Base-by-base conservation (phyloP, 1,140 invertebrate species). In the Potamilus streckersoni region DNA sequence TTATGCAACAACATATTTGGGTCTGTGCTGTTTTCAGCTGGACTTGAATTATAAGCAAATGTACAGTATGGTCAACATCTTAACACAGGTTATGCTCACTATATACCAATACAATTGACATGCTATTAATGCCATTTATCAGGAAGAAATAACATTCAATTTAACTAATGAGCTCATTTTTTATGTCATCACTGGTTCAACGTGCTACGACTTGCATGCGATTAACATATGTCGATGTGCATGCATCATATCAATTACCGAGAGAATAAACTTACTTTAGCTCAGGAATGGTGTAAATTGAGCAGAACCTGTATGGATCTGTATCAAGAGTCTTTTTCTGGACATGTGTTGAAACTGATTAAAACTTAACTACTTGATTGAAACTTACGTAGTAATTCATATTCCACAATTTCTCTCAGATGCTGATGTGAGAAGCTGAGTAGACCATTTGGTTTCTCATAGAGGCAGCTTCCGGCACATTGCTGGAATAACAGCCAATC, bases 401-500 rank as follows among this genome's bases (percentile, higher is more conserved):
- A 87, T 79, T 89, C 84, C 23, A 87, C 82, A 27, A 85, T 80
- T 74, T 89, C 89, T 69, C 83, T 84, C 59, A 89, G 68, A 75
- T 88, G 85, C 58, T 85, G 84, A 78, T 89, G 87, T 19, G 81
- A 81, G 74, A 88, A 88, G 17, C 80, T 76, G 19, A 89, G 61
- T 12, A 84, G 72, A 17, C 89, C 89, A 79, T 83, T 83, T 2
- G 83, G 78, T n/a, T 74, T 79, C 62, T 86, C 84, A 57, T 81
- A 79, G 16, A 90, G 59, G 49, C 82, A 78, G 19, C 80, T 77
- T 20, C 82, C 81, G 19, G 84, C 76, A 38, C 82, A 82, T 2
- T 76, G 76, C 55, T 79, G 72, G 74, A 90, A 88, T 71, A 86
- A 80, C 15, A 82, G 69, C 89, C 89, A 90, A 60, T 89, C 82